These are phyloP conservation scores for Acronicta aceris DNA, from an alignment of 2,888 invertebrate species.

Conservation along the genomic window DNA sequence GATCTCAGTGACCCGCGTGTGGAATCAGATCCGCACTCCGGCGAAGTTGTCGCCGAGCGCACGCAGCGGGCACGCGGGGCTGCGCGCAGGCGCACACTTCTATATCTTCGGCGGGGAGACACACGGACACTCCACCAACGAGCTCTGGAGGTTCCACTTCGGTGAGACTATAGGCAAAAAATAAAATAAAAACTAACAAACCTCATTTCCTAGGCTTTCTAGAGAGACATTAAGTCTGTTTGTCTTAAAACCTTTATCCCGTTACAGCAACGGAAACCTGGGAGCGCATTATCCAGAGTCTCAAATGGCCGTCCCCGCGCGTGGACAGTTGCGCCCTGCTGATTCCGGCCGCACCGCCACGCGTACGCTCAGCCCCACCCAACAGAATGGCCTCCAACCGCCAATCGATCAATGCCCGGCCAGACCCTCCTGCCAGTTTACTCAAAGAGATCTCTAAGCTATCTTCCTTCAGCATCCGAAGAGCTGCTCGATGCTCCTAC, in stretches of 20 bases:
- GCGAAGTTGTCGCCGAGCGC: constrained; percentile 91
- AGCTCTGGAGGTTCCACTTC: constrained; percentile 95
- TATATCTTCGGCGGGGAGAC: constrained; percentile 94
- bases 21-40: constrained; percentile 90
- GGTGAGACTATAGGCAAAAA: constrained; percentile 83
- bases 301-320: constrained; percentile 91
- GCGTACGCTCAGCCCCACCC: constrained; percentile 74
- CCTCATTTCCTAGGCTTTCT: neutral
- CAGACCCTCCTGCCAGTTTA: constrained; percentile 84
- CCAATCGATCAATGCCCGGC: constrained; percentile 62
- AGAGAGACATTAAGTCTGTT: neutral
- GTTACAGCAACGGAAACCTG: constrained; percentile 92
- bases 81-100: constrained; percentile 93
- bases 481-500: constrained; percentile 92
- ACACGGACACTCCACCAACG: constrained; percentile 92
- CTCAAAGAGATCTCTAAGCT: constrained; percentile 92
- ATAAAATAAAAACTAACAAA: neutral
- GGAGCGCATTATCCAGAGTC: constrained; percentile 91
- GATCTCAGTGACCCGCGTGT: constrained; percentile 89
- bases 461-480: constrained; percentile 92
- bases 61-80: constrained; percentile 94
- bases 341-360: constrained; percentile 84
- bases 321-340: constrained; percentile 92
- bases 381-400: constrained; percentile 53
- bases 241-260: neutral